A percentile compares a stretch with the other conserved stretches of the same genome.
These are phyloP conservation scores for Syngnathoides biaculeatus DNA, from an alignment of 2,113 vertebrate species.

Conservation along the genomic window DNA sequence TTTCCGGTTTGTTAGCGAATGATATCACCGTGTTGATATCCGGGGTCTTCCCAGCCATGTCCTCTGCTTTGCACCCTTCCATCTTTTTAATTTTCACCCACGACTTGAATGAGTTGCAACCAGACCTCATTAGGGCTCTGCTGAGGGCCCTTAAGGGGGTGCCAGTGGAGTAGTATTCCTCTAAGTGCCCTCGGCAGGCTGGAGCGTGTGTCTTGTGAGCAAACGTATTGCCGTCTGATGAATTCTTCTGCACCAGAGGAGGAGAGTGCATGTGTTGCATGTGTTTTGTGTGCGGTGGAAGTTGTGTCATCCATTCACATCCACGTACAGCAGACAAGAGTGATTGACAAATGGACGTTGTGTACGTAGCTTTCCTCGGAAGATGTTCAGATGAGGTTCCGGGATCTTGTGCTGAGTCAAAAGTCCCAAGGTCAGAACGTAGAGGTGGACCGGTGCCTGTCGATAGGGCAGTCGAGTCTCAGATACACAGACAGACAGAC, in stretches of 20 bases:
- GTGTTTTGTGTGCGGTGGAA: no score
- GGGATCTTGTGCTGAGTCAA: constrained; percentile 39
- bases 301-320: constrained; percentile 33
- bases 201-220: constrained; percentile 60
- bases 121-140: constrained; percentile 66
- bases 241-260: constrained; percentile 53
- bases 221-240: constrained; percentile 60
- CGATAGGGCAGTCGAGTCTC: constrained; percentile 13
- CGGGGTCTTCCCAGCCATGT: constrained; percentile 34
- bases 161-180: constrained; percentile 52
- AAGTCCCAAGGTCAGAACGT: constrained; percentile 32
- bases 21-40: constrained; percentile 33
- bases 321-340: constrained; percentile 35
- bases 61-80: constrained; percentile 40
- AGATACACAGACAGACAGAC: constrained; percentile 22
- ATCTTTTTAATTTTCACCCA: constrained; percentile 52
- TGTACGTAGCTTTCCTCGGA: constrained; percentile 11
- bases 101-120: constrained; percentile 61
- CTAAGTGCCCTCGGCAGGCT: constrained; percentile 64
- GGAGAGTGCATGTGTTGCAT: background rate
- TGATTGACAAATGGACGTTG: constrained; percentile 22
- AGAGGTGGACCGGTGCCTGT: background rate
- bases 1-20: constrained; percentile 51
- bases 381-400: constrained; percentile 22
- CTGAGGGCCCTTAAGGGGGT: constrained; percentile 61